Evolutionary conservation across 2,113 vertebrate species (phyloP).

Genomic region (Tachysurus fulvidraco): DNA sequence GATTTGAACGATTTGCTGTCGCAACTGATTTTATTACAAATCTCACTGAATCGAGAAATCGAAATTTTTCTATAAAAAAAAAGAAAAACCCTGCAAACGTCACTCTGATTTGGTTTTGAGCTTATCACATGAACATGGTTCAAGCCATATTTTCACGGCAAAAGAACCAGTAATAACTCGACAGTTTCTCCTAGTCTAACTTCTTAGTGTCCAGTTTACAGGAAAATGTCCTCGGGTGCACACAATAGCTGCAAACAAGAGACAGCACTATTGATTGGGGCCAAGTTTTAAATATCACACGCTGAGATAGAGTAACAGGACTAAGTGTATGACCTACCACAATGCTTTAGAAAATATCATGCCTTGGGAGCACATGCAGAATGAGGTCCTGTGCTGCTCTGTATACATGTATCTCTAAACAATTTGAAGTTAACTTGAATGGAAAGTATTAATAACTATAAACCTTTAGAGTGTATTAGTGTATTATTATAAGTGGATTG

Average conservation of each 20-base stretch:
- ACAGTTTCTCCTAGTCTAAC: slow-evolving; percentile 67
- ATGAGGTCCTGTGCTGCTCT: slow-evolving; percentile 56
- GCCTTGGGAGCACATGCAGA: slow-evolving; percentile 63
- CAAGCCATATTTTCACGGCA: slow-evolving; percentile 66
- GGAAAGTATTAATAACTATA: neutral
- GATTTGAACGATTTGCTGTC: neutral
- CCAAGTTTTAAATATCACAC: slow-evolving; percentile 73
- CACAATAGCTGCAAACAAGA: slow-evolving; percentile 63
- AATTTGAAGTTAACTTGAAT: slow-evolving; percentile 5
- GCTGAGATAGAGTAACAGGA: slow-evolving; percentile 59
- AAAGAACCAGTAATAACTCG: slow-evolving; percentile 71
- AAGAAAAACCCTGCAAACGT: slow-evolving; percentile 68
- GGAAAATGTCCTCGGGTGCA: slow-evolving; percentile 73
- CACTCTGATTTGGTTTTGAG: slow-evolving; percentile 70
- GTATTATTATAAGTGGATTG: neutral
- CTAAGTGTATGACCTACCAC: slow-evolving; percentile 67
- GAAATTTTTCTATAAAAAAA: slow-evolving; percentile 29
- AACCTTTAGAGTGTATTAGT: too few species aligned
- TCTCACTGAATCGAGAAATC: slow-evolving; percentile 62
- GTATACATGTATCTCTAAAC: slow-evolving; percentile 61
- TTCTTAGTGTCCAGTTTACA: slow-evolving; percentile 66
- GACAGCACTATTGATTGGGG: slow-evolving; percentile 65
- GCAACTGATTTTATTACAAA: slow-evolving; percentile 55
- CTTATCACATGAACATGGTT: slow-evolving; percentile 64
- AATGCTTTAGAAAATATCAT: slow-evolving; percentile 65